phyloP scores from a whole-genome alignment of 2,888 invertebrate species.

The Lasioglossum leucozonium region DNA sequence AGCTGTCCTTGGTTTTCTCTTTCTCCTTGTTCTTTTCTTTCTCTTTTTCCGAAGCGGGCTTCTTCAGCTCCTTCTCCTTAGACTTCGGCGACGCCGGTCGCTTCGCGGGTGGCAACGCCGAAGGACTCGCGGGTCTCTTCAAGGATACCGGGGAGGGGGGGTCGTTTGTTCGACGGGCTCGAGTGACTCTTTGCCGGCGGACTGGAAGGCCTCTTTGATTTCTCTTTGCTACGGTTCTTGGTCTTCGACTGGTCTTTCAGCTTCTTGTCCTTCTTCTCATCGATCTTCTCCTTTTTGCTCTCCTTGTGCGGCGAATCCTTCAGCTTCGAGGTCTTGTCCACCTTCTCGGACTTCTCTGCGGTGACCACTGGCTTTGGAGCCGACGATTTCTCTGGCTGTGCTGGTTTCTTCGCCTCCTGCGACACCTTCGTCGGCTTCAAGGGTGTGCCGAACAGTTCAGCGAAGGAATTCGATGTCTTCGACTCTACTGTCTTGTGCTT shows the following conservation, averaged over 20 bases:
- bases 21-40: slow-evolving; percentile 87
- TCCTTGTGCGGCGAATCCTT: slow-evolving; percentile 87
- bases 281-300: slow-evolving; percentile 84
- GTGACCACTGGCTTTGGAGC: slow-evolving; percentile 81
- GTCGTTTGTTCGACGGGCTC: slow-evolving; percentile 79
- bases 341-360: slow-evolving; percentile 87
- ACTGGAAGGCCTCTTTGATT: slow-evolving; percentile 85
- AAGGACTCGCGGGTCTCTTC: slow-evolving; percentile 80
- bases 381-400: slow-evolving; percentile 77
- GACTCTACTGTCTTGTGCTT: slow-evolving; percentile 82
- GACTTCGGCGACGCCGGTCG: slow-evolving; percentile 78
- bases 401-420: slow-evolving; percentile 87
- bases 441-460: slow-evolving; percentile 93
- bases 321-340: slow-evolving; percentile 82
- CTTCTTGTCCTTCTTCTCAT: slow-evolving; percentile 85
- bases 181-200: slow-evolving; percentile 81
- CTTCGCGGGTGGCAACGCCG: slow-evolving; percentile 75
- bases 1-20: slow-evolving; percentile 86
- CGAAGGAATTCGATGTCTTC: slow-evolving; percentile 89
- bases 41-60: slow-evolving; percentile 83
- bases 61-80: slow-evolving; percentile 83
- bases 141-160: slow-evolving; percentile 77
- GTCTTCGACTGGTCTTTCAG: slow-evolving; percentile 87
- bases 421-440: slow-evolving; percentile 91
- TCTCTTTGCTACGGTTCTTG: slow-evolving; percentile 86